A percentile compares a stretch with the other conserved stretches of the same genome.
These are phyloP conservation scores for Himantopus leucocephalus DNA, from an alignment of 2,113 vertebrate genomes.

Conservation along the genomic window DNA sequence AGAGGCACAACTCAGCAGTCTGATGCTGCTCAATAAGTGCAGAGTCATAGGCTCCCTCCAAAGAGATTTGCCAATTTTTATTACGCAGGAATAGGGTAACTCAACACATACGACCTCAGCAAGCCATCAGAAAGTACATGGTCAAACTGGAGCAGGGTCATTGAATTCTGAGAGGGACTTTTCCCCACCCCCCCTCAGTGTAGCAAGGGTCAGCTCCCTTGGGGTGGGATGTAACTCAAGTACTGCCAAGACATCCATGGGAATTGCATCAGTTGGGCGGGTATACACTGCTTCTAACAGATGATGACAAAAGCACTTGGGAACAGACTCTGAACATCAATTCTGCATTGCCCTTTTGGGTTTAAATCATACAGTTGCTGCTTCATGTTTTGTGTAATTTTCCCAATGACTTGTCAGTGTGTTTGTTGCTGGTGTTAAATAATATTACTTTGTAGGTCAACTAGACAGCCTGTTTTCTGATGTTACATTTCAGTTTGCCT, in stretches of 20 bases:
- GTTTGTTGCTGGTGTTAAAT: background rate
- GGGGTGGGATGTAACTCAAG: background rate
- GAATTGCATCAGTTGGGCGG: constrained; percentile 29
- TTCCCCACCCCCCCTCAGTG: background rate
- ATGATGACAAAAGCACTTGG: constrained; percentile 12
- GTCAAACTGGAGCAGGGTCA: background rate
- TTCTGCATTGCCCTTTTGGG: background rate
- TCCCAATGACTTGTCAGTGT: background rate
- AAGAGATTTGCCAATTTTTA: background rate
- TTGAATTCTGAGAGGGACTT: background rate
- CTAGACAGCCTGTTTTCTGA: background rate
- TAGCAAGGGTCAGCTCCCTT: constrained; percentile 22
- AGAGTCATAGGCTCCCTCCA: constrained; percentile 18
- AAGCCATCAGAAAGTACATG: background rate
- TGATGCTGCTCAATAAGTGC: background rate
- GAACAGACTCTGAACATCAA: background rate
- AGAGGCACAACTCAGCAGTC: background rate
- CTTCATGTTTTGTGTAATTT: background rate
- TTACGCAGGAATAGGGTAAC: background rate
- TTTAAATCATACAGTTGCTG: background rate
- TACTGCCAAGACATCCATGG: constrained; percentile 26
- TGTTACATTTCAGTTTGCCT: background rate
- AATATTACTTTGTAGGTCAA: background rate
- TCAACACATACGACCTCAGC: background rate
- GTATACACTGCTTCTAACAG: background rate